Base-by-base conservation (phyloP, 2,888 invertebrate genomes). In the Ectemnius cavifrons region DNA sequence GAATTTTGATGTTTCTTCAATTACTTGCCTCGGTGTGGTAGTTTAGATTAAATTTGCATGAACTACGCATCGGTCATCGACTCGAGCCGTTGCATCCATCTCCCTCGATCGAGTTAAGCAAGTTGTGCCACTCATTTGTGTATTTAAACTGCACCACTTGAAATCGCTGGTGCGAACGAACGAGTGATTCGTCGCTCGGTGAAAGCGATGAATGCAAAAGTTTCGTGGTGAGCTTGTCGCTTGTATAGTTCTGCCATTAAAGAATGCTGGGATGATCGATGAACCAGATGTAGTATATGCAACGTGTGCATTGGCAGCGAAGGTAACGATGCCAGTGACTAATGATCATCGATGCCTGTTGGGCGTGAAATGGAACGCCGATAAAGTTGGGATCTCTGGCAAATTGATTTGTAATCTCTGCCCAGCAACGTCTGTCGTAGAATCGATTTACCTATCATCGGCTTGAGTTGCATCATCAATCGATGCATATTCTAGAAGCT, bases 371-470 rank as follows among this genome's bases (percentile, higher is more conserved):
- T 57, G 57, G 37, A 13, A 16, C 28, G 20, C 2, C 13, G 57
- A 57, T 64, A 64, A 52, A 64, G n/a, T 64, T 64, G 14, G 57
- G 64, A 57, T 46, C 20, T 28, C 57, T 14, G 45, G 45, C 56
- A 37, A 64, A 64, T 64, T 64, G 57, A 52, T 23, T 46, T 23
- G 13, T 45, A 37, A 57, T 57, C 64, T 45, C 18, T 20, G 64
- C 56, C 64, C 57, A 23, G 28, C 37, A 37, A 14, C 45, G 64
- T 28, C 14, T 56, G 64, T 37, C 45, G 57, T 45, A 57, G 20
- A 45, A 16, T 18, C 57, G 56, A 45, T 57, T 37, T 64, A 57
- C 52, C 14, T 18, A 63, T 28, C 47, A 63, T 52, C 37, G 11
- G 11, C 3, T 4, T 11, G 37, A 4, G 37, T 37, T 37, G 37